Evolutionary conservation across 2,113 vertebrate species (phyloP).

Genomic region (Anser brachyrhynchus): DNA sequence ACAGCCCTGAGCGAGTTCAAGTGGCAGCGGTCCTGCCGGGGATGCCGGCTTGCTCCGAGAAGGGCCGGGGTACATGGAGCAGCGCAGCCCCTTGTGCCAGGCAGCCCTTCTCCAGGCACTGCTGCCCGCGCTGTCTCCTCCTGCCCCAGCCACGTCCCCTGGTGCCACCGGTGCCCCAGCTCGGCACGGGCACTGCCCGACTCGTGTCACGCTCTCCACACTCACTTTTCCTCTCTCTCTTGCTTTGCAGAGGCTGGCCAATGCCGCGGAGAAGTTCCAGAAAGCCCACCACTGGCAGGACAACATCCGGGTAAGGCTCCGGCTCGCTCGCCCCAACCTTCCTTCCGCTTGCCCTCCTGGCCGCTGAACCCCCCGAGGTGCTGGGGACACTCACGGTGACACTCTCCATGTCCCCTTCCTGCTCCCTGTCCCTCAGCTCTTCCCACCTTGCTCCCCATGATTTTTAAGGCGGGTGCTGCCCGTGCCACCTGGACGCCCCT

Average conservation of each 20-base stretch:
- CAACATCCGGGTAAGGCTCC: slow-evolving; percentile 89
- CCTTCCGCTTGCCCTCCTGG: background rate
- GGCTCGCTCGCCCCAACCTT: accelerated
- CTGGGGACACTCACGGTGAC: background rate
- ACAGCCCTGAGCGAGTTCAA: background rate
- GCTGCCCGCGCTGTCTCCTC: background rate
- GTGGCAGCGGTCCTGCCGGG: background rate
- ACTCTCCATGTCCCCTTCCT: background rate
- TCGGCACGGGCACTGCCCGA: accelerated
- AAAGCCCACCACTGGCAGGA: slow-evolving; percentile 93
- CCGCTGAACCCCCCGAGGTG: accelerated
- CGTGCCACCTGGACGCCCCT: too few species aligned
- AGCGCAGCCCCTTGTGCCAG: accelerated
- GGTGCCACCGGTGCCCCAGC: too few species aligned
- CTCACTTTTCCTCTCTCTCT: slow-evolving; percentile 18
- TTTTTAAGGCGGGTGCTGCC: background rate
- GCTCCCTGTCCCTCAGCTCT: background rate
- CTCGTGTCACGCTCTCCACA: background rate
- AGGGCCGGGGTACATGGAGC: background rate
- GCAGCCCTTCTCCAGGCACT: background rate
- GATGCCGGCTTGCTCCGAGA: background rate
- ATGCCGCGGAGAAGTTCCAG: slow-evolving; percentile 92
- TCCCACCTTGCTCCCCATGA: background rate
- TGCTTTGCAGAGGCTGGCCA: slow-evolving; percentile 87
- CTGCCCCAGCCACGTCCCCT: background rate